Percentiles rank a stretch among this genome's conserved stretches.
Evolutionary conservation across 2,888 invertebrate genomes (phyloP).

Genomic region (Leucozona laternaria): DNA sequence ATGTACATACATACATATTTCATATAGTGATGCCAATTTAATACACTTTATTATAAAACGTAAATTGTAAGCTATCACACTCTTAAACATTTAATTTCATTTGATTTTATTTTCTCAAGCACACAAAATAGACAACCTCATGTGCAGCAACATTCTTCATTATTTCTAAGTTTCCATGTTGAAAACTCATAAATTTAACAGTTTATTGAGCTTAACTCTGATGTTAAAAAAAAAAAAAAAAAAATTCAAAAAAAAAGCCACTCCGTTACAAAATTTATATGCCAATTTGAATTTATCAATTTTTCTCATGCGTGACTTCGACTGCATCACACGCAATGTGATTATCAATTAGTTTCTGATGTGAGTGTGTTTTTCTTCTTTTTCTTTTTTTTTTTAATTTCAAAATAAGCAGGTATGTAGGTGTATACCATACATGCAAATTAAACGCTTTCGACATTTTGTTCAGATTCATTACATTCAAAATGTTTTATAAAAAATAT

Average conservation of each 20-base stretch:
- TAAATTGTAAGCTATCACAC: no score
- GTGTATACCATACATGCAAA: constrained; percentile 11
- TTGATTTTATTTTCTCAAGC: no score
- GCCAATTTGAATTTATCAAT: constrained; percentile 12
- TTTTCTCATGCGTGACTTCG: constrained; percentile 37
- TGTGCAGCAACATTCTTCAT: not conserved
- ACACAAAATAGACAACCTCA: no score
- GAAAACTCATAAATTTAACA: constrained; percentile 15
- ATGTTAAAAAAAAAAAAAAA: no score
- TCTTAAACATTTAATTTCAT: no score
- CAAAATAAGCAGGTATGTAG: constrained; percentile 16
- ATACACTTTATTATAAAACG: no score
- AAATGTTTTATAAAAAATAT: not conserved
- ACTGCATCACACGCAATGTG: constrained; percentile 35
- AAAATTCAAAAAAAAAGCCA: not conserved
- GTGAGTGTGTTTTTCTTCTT: not conserved
- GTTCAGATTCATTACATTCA: constrained; percentile 6
- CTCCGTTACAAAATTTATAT: constrained; percentile 1
- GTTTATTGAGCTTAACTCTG: constrained; percentile 17
- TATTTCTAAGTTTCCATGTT: constrained; percentile 1
- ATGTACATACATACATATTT: no score
- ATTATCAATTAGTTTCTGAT: constrained; percentile 30
- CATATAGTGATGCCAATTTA: no score
- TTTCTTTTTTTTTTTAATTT: not conserved
- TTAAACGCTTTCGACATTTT: constrained; percentile 32